These are phyloP conservation scores for Troides helena DNA, from an alignment of 2,888 invertebrate species.

Conservation along the genomic window DNA sequence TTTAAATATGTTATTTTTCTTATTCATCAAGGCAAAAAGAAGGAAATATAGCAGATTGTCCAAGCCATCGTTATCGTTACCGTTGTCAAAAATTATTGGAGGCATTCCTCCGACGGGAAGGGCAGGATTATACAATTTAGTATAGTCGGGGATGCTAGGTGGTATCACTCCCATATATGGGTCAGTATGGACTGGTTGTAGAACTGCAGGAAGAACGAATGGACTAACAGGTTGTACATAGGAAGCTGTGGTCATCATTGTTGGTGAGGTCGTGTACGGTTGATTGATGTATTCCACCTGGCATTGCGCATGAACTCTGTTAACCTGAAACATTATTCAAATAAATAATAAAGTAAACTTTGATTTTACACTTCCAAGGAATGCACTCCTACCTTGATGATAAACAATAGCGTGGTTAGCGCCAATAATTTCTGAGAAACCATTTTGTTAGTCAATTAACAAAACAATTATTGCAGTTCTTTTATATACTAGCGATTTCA, in stretches of 20 bases:
- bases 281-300: conserved; percentile 34
- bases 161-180: conserved; percentile 31
- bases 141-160: conserved; percentile 31
- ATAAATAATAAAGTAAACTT: neutral
- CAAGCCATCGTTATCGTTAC: conserved; percentile 42
- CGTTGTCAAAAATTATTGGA: conserved; percentile 44
- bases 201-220: conserved; percentile 53
- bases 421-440: conserved; percentile 41
- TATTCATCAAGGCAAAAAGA: conserved; percentile 51
- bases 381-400: conserved; percentile 34
- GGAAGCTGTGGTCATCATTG: conserved; percentile 32
- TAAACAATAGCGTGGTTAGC: conserved; percentile 33
- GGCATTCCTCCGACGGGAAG: conserved; percentile 36
- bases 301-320: conserved; percentile 32
- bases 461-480: conserved; percentile 39
- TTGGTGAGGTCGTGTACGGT: conserved; percentile 26
- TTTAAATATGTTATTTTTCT: conserved; percentile 29
- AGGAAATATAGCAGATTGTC: conserved; percentile 50
- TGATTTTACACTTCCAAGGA: neutral
- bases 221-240: conserved; percentile 42
- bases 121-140: conserved; percentile 30
- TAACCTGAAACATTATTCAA: conserved; percentile 33
- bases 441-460: conserved; percentile 56
- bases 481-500: conserved; percentile 63
- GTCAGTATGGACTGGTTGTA: conserved; percentile 45